Percentiles rank a stretch among this genome's conserved stretches.
phyloP scores from a whole-genome alignment of 2,888 invertebrate genomes.

The Caenorhabditis becei region DNA sequence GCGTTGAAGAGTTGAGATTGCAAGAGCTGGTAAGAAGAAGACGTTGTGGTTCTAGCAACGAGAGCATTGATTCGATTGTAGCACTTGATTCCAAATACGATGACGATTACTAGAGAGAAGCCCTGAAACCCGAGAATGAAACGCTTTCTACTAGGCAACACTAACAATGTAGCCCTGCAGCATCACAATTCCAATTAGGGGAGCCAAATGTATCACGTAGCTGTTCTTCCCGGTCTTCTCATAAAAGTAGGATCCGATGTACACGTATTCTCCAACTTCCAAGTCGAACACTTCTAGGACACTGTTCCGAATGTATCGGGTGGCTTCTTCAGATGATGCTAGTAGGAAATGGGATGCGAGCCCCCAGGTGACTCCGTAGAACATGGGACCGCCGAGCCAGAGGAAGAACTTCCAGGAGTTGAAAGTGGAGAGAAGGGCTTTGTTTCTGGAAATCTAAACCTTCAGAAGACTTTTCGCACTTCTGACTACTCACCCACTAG shows the following conservation, averaged over 20 bases:
- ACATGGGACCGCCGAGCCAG: not conserved
- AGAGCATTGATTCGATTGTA: not conserved
- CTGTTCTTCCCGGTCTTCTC: not conserved
- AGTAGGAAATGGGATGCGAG: not conserved
- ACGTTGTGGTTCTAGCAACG: not conserved
- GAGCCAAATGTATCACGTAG: not conserved
- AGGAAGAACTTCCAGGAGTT: conserved; percentile 9
- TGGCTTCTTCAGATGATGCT: not conserved
- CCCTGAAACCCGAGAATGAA: not conserved
- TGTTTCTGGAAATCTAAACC: not conserved
- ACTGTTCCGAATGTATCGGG: not conserved
- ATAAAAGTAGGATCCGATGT: not conserved
- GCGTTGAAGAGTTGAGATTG: conserved; percentile 20
- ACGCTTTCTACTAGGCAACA: not conserved
- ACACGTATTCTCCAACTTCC: not conserved
- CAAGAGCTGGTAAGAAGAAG: not conserved
- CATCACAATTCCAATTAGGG: not conserved
- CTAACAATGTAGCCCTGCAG: not conserved
- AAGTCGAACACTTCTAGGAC: not conserved
- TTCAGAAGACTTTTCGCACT: not conserved
- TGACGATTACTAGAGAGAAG: not conserved
- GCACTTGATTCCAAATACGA: conserved; percentile 1
- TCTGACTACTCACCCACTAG: not conserved
- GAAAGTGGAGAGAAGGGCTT: not conserved
- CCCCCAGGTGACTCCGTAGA: not conserved